These are phyloP conservation scores for Gadus macrocephalus DNA, from an alignment of 2,113 vertebrate species.

Conservation along the genomic window DNA sequence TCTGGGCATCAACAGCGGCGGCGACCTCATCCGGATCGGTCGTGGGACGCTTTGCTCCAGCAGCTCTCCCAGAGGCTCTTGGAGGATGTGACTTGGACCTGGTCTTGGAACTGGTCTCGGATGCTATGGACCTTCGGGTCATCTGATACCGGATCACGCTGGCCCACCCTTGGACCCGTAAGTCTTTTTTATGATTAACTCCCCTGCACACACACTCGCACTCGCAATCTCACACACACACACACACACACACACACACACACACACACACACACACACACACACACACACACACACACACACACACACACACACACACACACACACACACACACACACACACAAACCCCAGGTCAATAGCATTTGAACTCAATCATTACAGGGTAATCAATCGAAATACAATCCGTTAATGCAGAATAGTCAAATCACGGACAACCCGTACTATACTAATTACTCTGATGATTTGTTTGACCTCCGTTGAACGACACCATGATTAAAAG, in stretches of 20 bases:
- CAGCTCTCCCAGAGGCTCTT: neutral
- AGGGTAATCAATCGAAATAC: constrained; percentile 39
- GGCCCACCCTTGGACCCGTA: constrained; percentile 51
- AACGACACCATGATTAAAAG: neutral
- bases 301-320: constrained; percentile 32
- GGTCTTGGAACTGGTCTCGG: constrained; percentile 2
- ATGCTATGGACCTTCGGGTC: constrained; percentile 53
- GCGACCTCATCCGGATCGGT: too few species aligned
- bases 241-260: too few species aligned
- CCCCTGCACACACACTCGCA: too few species aligned
- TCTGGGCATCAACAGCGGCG: too few species aligned
- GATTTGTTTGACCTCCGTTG: constrained; percentile 21
- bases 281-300: neutral
- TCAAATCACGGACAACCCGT: too few species aligned
- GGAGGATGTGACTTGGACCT: constrained; percentile 50
- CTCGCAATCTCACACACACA: too few species aligned
- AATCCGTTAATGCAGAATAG: constrained; percentile 20
- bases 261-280: too few species aligned
- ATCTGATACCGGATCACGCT: constrained; percentile 45
- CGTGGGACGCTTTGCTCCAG: neutral
- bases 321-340: too few species aligned
- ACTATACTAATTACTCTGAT: neutral
- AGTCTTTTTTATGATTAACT: constrained; percentile 28
- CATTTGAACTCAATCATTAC: constrained; percentile 12
- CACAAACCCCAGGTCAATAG: constrained; percentile 12